phyloP scores from a whole-genome alignment of 1,140 invertebrate genomes.

The Drosophila gunungcola region DNA sequence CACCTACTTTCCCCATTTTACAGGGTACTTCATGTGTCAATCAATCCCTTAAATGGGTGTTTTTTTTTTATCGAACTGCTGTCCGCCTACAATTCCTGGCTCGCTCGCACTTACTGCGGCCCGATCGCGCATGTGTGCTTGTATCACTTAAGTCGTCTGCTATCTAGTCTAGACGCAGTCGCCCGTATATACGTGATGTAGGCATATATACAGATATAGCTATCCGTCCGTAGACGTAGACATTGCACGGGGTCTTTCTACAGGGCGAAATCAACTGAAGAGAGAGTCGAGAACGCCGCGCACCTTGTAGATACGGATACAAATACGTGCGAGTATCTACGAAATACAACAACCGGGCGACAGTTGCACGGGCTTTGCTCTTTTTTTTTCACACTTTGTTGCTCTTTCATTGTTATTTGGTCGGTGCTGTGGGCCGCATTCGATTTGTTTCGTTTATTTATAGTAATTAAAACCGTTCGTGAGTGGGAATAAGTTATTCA shows the following conservation, averaged over 20 bases:
- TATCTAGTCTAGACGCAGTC: conserved; percentile 78
- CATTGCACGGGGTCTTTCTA: conserved; percentile 32
- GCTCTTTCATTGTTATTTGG: conserved; percentile 43
- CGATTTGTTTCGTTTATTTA: conserved; percentile 49
- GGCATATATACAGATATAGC: conserved; percentile 23
- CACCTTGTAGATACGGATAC: conserved; percentile 46
- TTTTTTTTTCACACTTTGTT: conserved; percentile 18
- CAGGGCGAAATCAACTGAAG: conserved; percentile 16
- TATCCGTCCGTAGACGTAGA: conserved; percentile 20
- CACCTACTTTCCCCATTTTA: background rate
- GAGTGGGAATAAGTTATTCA: conserved; percentile 44
- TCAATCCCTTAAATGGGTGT: conserved; percentile 24
- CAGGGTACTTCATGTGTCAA: conserved; percentile 26
- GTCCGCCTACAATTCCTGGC: conserved; percentile 44
- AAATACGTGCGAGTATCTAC: conserved; percentile 21
- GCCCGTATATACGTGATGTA: conserved; percentile 25
- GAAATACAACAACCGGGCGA: conserved; percentile 24
- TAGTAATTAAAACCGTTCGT: conserved; percentile 45
- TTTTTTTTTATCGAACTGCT: conserved; percentile 51
- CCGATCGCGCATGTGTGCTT: conserved; percentile 69
- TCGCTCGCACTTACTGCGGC: conserved; percentile 31
- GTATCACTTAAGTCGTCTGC: conserved; percentile 82
- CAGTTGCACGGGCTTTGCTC: conserved; percentile 15
- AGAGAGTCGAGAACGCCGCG: conserved; percentile 7
- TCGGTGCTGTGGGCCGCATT: conserved; percentile 27